Base-by-base conservation (phyloP, 2,888 invertebrate genomes). In the Ennomos erosarius region DNA sequence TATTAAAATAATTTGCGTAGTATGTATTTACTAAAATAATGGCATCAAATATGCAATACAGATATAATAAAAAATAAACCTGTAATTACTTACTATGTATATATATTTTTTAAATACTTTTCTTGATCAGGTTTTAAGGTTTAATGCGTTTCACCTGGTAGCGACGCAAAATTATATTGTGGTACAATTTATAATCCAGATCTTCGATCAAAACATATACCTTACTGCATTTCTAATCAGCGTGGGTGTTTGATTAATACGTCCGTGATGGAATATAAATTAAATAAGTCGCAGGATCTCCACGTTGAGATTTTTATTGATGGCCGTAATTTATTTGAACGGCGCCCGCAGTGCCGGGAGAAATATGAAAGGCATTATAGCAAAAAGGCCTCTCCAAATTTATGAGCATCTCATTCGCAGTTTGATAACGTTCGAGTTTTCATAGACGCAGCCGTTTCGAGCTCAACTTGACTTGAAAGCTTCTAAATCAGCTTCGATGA, bases 291-390 rank as follows among this genome's bases (percentile, higher is more conserved):
- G 82, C 77, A 75, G 88, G 84, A 89, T 90, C 84, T 85, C 78
- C 73, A 82, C 85, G 85, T 79, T 79, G 82, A 85, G 90, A 90
- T 90, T 91, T 90, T 91, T 92, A 91, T 91, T 90, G 91, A 92
- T 90, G 88, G 86, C 78, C 74, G 86, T 90, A 91, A 91, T 91
- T 91, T 90, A 90, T 90, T 90, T 90, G 87, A 90, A 85, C 90
- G 87, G 87, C 85, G 79, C 88, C 88, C 90, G 85, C 88, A 89
- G 87, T 86, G 87, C 79, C 82, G 79, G 81, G 82, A 88, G 88
- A 90, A 90, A 90, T 91, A 91, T 91, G 90, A 90, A 90, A 89
- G 90, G 86, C 88, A 91, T 91, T 90, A 91, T 85, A 84, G 85
- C 84, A 85, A 88, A 89, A 91, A 90, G 88, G 88, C 89, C 90